Evolutionary conservation across 2,113 vertebrate species (phyloP).

Genomic region (Mus pahari): DNA sequence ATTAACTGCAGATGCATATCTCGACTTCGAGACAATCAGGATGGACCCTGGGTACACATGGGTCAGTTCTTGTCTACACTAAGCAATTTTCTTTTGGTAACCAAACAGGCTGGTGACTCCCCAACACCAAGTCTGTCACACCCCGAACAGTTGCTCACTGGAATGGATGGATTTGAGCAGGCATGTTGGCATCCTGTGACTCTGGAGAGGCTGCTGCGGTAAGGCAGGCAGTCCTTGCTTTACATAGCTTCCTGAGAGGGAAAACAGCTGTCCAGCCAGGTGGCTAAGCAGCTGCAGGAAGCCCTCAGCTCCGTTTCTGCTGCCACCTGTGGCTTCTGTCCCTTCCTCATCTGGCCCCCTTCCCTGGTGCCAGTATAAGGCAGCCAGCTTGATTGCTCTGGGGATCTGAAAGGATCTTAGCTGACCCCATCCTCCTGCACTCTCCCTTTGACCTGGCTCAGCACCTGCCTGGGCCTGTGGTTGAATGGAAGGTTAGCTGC

Average conservation of each 20-base stretch:
- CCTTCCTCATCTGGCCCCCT: slow-evolving; percentile 35
- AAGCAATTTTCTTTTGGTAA: neutral
- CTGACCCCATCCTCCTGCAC: neutral
- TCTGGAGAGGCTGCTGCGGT: neutral
- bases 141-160: slow-evolving; percentile 67
- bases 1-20: neutral
- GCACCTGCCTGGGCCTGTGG: neutral
- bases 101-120: neutral
- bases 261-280: slow-evolving; percentile 79
- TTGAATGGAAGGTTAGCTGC: neutral
- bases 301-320: slow-evolving; percentile 16
- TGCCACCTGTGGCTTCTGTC: slow-evolving; percentile 70
- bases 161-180: slow-evolving; percentile 64
- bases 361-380: neutral
- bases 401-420: neutral
- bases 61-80: neutral
- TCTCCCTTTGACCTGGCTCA: neutral
- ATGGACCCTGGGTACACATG: neutral
- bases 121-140: neutral
- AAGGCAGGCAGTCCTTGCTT: slow-evolving; percentile 55
- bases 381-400: neutral
- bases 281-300: slow-evolving; percentile 76
- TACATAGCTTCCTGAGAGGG: slow-evolving; percentile 35
- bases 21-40: too few species aligned
- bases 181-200: slow-evolving; percentile 43